phyloP scores from a whole-genome alignment of 2,888 invertebrate species.

The Spisula subtruncata region DNA sequence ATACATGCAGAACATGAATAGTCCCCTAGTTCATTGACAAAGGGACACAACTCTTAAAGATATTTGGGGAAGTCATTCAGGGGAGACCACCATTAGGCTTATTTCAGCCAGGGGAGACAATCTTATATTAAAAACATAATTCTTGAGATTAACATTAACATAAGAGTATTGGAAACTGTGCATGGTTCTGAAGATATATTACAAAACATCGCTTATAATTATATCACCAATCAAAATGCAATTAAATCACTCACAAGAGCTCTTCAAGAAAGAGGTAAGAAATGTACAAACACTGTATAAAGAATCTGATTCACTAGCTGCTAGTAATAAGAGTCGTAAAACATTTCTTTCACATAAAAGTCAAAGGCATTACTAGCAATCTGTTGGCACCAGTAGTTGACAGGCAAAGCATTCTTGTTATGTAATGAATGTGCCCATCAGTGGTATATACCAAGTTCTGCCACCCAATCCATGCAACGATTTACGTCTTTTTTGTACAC shows the following conservation, averaged over 20 bases:
- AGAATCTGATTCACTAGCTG: neutral
- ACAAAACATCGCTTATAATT: no score
- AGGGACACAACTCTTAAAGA: no score
- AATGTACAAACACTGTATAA: neutral
- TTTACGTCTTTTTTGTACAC: neutral
- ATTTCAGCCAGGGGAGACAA: no score
- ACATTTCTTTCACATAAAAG: neutral
- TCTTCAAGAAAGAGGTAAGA: neutral
- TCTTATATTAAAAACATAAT: no score
- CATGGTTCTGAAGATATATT: no score
- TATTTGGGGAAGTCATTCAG: no score
- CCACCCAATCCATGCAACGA: neutral
- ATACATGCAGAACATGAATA: no score
- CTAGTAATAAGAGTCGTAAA: neutral
- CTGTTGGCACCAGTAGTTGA: neutral
- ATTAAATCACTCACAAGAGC: neutral
- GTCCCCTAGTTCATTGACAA: no score
- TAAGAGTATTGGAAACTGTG: no score
- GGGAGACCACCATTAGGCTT: no score
- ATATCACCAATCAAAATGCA: neutral
- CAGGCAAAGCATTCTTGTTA: neutral
- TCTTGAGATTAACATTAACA: no score
- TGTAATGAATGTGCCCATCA: neutral
- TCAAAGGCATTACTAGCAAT: neutral
- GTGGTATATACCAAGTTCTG: neutral